Percentiles rank a stretch among this genome's conserved stretches.
Evolutionary conservation across 2,113 vertebrate genomes (phyloP).

Genomic region (Dermatemys mawii): DNA sequence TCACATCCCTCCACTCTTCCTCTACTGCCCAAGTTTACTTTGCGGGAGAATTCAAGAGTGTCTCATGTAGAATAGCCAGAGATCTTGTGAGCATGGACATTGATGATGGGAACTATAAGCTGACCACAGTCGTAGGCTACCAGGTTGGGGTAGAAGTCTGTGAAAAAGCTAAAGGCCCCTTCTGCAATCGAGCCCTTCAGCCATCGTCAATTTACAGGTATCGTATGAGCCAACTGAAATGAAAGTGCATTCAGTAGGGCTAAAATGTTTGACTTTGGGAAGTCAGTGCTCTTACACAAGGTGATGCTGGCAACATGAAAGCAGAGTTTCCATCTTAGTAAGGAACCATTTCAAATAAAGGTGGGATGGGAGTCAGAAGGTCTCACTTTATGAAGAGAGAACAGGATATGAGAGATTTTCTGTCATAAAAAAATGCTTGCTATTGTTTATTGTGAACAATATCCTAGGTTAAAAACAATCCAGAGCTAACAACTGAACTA

Average conservation of each 20-base stretch:
- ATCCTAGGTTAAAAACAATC: neutral
- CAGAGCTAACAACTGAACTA: neutral
- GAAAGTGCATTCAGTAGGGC: neutral
- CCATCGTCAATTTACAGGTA: neutral
- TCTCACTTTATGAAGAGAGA: neutral
- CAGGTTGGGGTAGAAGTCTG: neutral
- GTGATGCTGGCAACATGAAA: neutral
- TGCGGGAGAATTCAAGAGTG: neutral
- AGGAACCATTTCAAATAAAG: neutral
- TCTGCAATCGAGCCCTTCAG: neutral
- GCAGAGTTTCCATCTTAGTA: neutral
- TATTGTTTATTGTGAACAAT: neutral
- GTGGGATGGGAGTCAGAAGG: neutral
- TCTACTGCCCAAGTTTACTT: neutral
- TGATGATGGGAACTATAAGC: neutral
- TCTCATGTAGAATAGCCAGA: neutral
- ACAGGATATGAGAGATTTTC: neutral
- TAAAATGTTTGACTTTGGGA: neutral
- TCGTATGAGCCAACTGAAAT: neutral
- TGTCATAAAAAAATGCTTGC: neutral
- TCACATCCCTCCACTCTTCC: neutral
- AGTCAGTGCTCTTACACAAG: neutral
- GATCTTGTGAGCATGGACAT: neutral
- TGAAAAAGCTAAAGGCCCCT: neutral
- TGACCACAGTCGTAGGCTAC: neutral